Conservation (phyloP, 2,888 invertebrate genomes). For the Nymphalis c-album region DNA sequence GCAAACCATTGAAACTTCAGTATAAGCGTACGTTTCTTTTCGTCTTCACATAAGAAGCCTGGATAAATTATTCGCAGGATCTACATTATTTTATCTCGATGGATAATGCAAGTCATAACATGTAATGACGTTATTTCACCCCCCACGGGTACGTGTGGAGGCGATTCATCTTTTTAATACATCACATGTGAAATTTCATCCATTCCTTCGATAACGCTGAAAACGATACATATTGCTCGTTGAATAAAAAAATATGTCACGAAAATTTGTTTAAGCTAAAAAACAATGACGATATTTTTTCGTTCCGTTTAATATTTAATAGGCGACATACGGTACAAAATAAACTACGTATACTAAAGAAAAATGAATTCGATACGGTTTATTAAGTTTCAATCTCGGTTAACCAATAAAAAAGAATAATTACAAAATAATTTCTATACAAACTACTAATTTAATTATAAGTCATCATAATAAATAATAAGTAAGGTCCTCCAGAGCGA, state of each 20-base stretch:
- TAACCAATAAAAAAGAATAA: too few relatives aligned
- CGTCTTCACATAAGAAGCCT: slow-evolving; percentile 14
- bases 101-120: slow-evolving; percentile 47
- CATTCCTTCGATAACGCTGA: slow-evolving; percentile 28
- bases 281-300: slow-evolving; percentile 16
- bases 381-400: neutral
- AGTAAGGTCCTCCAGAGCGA: too few relatives aligned
- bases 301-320: neutral
- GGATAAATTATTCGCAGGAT: slow-evolving; percentile 32
- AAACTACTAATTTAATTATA: too few relatives aligned
- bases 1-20: neutral
- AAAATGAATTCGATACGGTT: neutral
- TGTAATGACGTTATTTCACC: slow-evolving; percentile 43
- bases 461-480: too few relatives aligned
- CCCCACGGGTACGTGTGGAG: slow-evolving; percentile 34
- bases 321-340: neutral
- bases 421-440: too few relatives aligned
- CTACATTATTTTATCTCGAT: slow-evolving; percentile 37
- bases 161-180: slow-evolving; percentile 42
- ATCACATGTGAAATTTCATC: slow-evolving; percentile 38
- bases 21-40: neutral
- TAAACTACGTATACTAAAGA: neutral
- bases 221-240: slow-evolving; percentile 21
- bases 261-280: slow-evolving; percentile 18
- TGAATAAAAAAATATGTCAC: slow-evolving; percentile 18